These are phyloP conservation scores for Gryon sp. DNA, from an alignment of 1,140 invertebrate species.

Conservation along the genomic window DNA sequence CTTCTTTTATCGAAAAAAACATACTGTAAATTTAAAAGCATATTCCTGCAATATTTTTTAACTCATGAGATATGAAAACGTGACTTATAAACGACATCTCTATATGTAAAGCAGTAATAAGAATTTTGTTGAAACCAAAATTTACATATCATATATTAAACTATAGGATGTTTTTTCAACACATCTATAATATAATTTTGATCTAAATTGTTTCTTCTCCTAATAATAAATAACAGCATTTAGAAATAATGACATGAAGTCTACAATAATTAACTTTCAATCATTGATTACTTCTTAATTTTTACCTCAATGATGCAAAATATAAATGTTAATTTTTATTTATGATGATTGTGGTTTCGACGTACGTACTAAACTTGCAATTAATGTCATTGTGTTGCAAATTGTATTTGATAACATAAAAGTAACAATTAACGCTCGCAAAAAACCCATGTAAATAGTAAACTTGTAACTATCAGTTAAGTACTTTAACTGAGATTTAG, in stretches of 20 bases:
- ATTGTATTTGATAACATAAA: conserved; percentile 5
- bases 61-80: conserved; percentile 24
- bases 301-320: no score
- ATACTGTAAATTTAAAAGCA: no score
- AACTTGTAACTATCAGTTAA: conserved; percentile 19
- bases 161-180: no score
- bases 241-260: no score
- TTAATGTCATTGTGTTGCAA: not conserved
- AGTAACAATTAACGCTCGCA: conserved; percentile 10
- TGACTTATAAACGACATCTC: not conserved
- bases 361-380: not conserved
- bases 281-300: no score
- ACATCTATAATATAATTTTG: no score
- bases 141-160: no score
- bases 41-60: conserved; percentile 11
- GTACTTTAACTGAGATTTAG: conserved; percentile 15
- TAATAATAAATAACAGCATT: no score
- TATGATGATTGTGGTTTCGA: not conserved
- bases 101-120: not conserved
- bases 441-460: not conserved
- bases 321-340: no score
- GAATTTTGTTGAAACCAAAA: conserved; percentile 2
- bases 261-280: no score
- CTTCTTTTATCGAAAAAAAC: no score
- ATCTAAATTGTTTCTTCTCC: no score